Conservation (phyloP, 2,888 invertebrate genomes). For the Heliconius ethilla region DNA sequence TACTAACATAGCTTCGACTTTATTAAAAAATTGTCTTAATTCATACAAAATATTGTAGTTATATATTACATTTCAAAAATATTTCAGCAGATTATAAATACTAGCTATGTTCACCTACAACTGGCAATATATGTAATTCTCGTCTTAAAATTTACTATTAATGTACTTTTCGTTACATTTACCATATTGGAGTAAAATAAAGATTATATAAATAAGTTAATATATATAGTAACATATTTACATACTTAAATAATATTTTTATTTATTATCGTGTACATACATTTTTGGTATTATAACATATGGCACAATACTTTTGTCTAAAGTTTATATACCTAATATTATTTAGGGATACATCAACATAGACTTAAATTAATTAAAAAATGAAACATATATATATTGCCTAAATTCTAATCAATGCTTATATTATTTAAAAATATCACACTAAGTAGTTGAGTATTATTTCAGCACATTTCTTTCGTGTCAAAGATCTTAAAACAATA, state of each 20-base stretch:
- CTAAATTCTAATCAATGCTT: background rate
- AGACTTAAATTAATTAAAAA: slow-evolving; percentile 1
- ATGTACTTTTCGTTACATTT: too few relatives aligned
- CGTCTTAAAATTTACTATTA: background rate
- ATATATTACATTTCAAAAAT: background rate
- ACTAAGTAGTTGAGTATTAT: slow-evolving; percentile 45
- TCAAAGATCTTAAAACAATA: background rate
- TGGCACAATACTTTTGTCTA: slow-evolving; percentile 44
- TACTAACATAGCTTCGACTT: background rate
- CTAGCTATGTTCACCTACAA: background rate
- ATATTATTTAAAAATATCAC: slow-evolving; percentile 36
- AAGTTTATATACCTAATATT: slow-evolving; percentile 13
- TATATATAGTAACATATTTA: slow-evolving; percentile 9
- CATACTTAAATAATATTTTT: slow-evolving; percentile 10
- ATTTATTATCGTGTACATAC: slow-evolving; percentile 24
- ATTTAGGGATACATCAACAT: slow-evolving; percentile 1
- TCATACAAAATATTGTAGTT: background rate
- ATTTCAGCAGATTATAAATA: background rate
- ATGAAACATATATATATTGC: background rate
- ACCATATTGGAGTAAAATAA: background rate
- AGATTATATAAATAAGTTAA: slow-evolving; percentile 12
- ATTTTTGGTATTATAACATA: slow-evolving; percentile 42
- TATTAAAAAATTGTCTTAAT: too few relatives aligned
- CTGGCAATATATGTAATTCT: too few relatives aligned
- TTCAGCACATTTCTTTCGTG: slow-evolving; percentile 19